Conservation (phyloP, 2,888 invertebrate species). For the Leucophenga montana region DNA sequence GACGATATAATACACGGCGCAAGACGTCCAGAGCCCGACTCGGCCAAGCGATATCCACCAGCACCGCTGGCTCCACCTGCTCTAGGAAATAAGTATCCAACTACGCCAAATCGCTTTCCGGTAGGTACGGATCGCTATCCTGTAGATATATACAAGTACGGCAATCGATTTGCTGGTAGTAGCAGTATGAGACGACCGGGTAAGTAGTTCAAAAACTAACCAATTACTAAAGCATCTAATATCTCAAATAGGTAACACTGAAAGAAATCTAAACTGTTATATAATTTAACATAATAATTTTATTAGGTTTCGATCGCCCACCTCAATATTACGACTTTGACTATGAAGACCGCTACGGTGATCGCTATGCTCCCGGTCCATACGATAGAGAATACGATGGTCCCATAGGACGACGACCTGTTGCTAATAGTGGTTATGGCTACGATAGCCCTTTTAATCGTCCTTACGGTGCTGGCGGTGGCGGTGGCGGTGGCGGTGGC, state of each 20-base stretch:
- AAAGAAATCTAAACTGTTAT: constrained; percentile 22
- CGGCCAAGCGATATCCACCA: constrained; percentile 75
- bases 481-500: constrained; percentile 47
- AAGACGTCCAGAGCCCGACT: constrained; percentile 72
- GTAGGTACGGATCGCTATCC: constrained; percentile 74
- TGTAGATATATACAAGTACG: constrained; percentile 73
- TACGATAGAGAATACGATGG: constrained; percentile 71
- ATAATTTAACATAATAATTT: not conserved
- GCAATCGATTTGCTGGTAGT: constrained; percentile 75
- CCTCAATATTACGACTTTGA: constrained; percentile 70
- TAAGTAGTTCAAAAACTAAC: constrained; percentile 63
- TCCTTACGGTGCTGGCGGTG: constrained; percentile 52
- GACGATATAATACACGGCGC: constrained; percentile 69
- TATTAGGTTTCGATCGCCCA: constrained; percentile 69
- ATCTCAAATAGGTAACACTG: constrained; percentile 19
- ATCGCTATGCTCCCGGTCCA: constrained; percentile 58
- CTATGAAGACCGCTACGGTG: constrained; percentile 70
- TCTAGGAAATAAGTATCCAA: constrained; percentile 74
- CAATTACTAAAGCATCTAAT: constrained; percentile 50
- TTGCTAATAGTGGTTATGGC: constrained; percentile 59
- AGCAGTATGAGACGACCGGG: constrained; percentile 71
- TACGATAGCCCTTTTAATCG: constrained; percentile 70
- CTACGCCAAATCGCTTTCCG: constrained; percentile 75
- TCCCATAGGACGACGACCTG: constrained; percentile 61
- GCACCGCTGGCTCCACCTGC: constrained; percentile 72